These are phyloP conservation scores for Cenopis cana DNA, from an alignment of 2,888 invertebrate species.

Conservation along the genomic window DNA sequence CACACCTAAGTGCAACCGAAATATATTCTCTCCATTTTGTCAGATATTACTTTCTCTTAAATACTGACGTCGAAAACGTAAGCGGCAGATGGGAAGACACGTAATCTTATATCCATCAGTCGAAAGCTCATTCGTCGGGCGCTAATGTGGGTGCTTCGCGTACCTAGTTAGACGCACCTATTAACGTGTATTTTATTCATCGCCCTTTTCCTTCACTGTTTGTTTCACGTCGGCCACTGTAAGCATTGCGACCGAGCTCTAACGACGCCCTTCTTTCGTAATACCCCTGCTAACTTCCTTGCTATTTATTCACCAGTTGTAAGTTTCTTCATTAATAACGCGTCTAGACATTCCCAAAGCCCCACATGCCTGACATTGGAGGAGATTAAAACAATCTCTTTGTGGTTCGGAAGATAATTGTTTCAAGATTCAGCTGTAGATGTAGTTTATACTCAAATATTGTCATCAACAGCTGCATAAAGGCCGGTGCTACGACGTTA, in stretches of 20 bases:
- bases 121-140: slow-evolving; percentile 70
- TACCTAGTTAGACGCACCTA: slow-evolving; percentile 65
- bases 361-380: background rate
- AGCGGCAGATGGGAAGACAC: slow-evolving; percentile 65
- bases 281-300: slow-evolving; percentile 69
- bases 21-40: slow-evolving; percentile 76
- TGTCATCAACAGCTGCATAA: slow-evolving; percentile 60
- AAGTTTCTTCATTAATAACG: slow-evolving; percentile 55
- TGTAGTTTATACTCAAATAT: slow-evolving; percentile 24
- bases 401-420: slow-evolving; percentile 13
- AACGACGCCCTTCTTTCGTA: slow-evolving; percentile 72
- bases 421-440: slow-evolving; percentile 19
- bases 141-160: slow-evolving; percentile 75
- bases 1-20: slow-evolving; percentile 80
- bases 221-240: slow-evolving; percentile 66
- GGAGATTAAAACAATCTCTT: slow-evolving; percentile 12
- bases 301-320: slow-evolving; percentile 65
- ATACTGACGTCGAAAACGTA: slow-evolving; percentile 67
- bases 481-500: slow-evolving; percentile 60
- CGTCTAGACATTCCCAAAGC: slow-evolving; percentile 19
- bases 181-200: slow-evolving; percentile 79
- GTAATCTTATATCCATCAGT: slow-evolving; percentile 81
- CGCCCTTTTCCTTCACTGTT: slow-evolving; percentile 67
- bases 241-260: slow-evolving; percentile 58
- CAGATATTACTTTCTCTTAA: slow-evolving; percentile 80